A percentile compares a stretch with the other conserved stretches of the same genome.
Conservation (phyloP, 1,140 invertebrate genomes). For the Lepidostoma basale region DNA sequence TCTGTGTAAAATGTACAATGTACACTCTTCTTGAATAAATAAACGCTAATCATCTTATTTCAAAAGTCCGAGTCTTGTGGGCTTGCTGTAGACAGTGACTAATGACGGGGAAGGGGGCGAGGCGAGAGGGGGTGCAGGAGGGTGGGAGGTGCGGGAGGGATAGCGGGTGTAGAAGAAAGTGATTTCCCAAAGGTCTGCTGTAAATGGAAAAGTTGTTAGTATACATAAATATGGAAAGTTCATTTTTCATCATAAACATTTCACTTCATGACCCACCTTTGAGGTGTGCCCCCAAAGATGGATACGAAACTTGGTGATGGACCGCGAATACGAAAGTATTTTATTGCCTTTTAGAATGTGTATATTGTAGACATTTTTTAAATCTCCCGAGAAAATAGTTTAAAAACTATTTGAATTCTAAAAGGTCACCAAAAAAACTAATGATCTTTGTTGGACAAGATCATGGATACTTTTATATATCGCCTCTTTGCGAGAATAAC, state of each 20-base stretch:
- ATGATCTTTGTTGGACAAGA: too few relatives aligned
- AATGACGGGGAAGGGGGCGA: background rate
- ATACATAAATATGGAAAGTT: constrained; percentile 19
- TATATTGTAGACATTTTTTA: too few relatives aligned
- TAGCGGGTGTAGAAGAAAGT: background rate
- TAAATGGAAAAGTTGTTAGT: constrained; percentile 11
- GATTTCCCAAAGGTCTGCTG: constrained; percentile 17
- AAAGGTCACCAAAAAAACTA: too few relatives aligned
- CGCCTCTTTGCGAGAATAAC: too few relatives aligned
- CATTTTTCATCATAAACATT: constrained; percentile 19
- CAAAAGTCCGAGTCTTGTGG: background rate
- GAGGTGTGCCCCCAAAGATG: background rate
- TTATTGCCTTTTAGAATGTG: too few relatives aligned
- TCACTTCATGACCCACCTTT: constrained; percentile 3
- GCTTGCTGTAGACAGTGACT: constrained; percentile 15
- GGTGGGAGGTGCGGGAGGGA: background rate
- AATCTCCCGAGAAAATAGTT: too few relatives aligned
- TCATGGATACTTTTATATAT: too few relatives aligned
- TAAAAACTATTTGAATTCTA: too few relatives aligned
- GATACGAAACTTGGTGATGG: too few relatives aligned
- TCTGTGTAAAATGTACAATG: too few relatives aligned
- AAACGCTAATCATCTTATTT: constrained; percentile 16
- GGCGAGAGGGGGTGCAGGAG: background rate
- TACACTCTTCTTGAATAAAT: background rate
- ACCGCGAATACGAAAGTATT: too few relatives aligned